Evolutionary conservation across 2,113 vertebrate species (phyloP).

Genomic region (Apaloderma vittatum): DNA sequence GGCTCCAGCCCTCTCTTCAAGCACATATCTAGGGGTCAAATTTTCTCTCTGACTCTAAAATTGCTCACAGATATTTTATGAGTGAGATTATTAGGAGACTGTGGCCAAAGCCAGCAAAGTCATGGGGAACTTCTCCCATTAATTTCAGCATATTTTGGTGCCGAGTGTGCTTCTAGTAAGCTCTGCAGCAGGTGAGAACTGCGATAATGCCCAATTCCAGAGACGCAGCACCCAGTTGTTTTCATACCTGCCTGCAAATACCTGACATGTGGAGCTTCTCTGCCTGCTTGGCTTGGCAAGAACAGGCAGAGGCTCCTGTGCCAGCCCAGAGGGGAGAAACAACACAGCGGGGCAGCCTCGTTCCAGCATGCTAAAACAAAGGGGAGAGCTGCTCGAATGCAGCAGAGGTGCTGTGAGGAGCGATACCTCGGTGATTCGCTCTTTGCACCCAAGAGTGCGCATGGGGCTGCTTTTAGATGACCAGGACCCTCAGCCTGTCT

Average conservation of each 20-base stretch:
- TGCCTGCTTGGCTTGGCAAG: background rate
- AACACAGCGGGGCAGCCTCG: accelerated
- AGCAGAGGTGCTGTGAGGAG: background rate
- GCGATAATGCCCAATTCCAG: background rate
- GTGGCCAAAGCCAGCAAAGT: no score
- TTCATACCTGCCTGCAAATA: accelerated
- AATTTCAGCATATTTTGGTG: no score
- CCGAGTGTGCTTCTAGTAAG: background rate
- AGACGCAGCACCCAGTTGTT: background rate
- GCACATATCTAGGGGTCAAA: constrained; percentile 21
- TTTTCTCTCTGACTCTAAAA: constrained; percentile 44
- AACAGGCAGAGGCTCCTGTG: background rate
- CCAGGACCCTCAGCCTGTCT: background rate
- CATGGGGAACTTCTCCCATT: no score
- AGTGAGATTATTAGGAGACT: background rate
- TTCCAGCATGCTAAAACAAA: background rate
- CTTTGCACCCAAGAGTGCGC: background rate
- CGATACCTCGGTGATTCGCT: background rate
- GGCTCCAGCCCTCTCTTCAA: constrained; percentile 30
- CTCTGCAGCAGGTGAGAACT: background rate
- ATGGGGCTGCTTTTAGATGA: background rate
- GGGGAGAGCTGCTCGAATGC: background rate
- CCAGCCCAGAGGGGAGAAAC: background rate
- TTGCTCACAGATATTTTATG: constrained; percentile 38
- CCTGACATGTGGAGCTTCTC: background rate